phyloP scores from a whole-genome alignment of 2,113 vertebrate genomes.

The Perccottus glenii region DNA sequence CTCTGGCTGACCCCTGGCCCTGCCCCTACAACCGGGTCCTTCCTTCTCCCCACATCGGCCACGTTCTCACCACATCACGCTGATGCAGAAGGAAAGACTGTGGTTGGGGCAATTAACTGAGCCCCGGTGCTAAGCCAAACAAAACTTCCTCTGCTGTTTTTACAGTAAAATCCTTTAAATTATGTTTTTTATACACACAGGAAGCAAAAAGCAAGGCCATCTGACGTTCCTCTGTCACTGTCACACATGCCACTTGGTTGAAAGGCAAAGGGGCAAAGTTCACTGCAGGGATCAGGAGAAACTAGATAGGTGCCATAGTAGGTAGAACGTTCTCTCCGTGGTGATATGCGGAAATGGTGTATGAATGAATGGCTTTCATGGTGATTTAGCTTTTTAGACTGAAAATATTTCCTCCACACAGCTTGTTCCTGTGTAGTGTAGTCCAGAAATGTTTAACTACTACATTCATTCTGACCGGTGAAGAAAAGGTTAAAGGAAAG shows the following conservation, averaged over 20 bases:
- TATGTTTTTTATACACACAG: slow-evolving; percentile 74
- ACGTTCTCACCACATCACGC: slow-evolving; percentile 68
- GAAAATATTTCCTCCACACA: slow-evolving; percentile 14
- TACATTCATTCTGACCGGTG: not conserved
- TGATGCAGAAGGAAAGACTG: slow-evolving; percentile 76
- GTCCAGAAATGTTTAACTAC: not conserved
- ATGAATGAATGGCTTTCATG: slow-evolving; percentile 61
- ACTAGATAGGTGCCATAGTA: slow-evolving; percentile 35
- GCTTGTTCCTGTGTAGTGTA: slow-evolving; percentile 2
- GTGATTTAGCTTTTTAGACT: slow-evolving; percentile 15
- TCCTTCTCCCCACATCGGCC: slow-evolving; percentile 47
- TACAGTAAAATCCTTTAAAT: slow-evolving; percentile 74
- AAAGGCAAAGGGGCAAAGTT: slow-evolving; percentile 35
- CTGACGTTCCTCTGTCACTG: slow-evolving; percentile 61
- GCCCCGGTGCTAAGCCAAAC: slow-evolving; percentile 72
- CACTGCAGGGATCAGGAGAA: slow-evolving; percentile 22
- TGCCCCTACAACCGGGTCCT: slow-evolving; percentile 43
- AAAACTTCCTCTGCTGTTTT: slow-evolving; percentile 82
- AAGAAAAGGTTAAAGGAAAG: too few relatives aligned
- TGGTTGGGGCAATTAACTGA: slow-evolving; percentile 77
- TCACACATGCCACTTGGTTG: slow-evolving; percentile 48
- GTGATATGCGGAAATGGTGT: slow-evolving; percentile 35
- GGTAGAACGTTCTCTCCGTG: slow-evolving; percentile 29
- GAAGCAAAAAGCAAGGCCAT: slow-evolving; percentile 38
- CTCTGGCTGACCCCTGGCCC: slow-evolving; percentile 64